Evolutionary conservation across 53 echinoderm and acorn worm genomes (phyloP).

Genomic region (Luidia sarsii): DNA sequence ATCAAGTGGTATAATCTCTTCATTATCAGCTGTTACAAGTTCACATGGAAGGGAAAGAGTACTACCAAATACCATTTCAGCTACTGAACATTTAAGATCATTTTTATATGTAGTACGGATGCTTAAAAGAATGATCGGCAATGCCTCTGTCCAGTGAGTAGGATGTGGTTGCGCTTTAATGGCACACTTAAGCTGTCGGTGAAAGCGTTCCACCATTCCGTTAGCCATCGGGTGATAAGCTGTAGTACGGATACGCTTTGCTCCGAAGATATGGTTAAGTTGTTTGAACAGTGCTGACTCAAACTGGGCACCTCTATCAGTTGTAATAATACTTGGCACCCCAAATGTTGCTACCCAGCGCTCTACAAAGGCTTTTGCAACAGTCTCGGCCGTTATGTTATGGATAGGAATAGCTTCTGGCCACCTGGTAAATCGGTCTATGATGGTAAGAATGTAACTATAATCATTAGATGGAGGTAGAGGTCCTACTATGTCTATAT

Average conservation of each 20-base stretch:
- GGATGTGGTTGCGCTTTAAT: slow-evolving; percentile 60
- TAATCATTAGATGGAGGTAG: slow-evolving; percentile 36
- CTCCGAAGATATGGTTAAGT: slow-evolving; percentile 38
- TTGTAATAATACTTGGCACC: slow-evolving; percentile 44
- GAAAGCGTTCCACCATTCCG: slow-evolving; percentile 56
- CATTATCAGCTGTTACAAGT: too few relatives aligned
- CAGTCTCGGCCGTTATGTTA: slow-evolving; percentile 67
- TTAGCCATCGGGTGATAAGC: slow-evolving; percentile 64
- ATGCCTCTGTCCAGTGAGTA: slow-evolving; percentile 21
- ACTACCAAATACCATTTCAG: slow-evolving; percentile 66
- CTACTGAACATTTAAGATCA: slow-evolving; percentile 41
- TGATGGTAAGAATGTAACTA: slow-evolving; percentile 47
- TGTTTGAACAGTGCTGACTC: slow-evolving; percentile 55
- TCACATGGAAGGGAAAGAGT: slow-evolving; percentile 51
- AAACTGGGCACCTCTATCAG: slow-evolving; percentile 67
- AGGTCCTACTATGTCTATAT: slow-evolving; percentile 22
- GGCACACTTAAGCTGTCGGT: slow-evolving; percentile 56
- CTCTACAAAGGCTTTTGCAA: slow-evolving; percentile 54
- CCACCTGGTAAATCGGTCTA: slow-evolving; percentile 65
- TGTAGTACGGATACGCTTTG: slow-evolving; percentile 55
- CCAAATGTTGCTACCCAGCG: slow-evolving; percentile 63
- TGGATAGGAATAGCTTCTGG: slow-evolving; percentile 65
- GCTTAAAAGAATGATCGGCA: slow-evolving; percentile 48
- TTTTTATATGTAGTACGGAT: slow-evolving; percentile 41
- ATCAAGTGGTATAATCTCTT: too few relatives aligned